phyloP scores from a whole-genome alignment of 2,113 vertebrate species.

The Xiphias gladius region DNA sequence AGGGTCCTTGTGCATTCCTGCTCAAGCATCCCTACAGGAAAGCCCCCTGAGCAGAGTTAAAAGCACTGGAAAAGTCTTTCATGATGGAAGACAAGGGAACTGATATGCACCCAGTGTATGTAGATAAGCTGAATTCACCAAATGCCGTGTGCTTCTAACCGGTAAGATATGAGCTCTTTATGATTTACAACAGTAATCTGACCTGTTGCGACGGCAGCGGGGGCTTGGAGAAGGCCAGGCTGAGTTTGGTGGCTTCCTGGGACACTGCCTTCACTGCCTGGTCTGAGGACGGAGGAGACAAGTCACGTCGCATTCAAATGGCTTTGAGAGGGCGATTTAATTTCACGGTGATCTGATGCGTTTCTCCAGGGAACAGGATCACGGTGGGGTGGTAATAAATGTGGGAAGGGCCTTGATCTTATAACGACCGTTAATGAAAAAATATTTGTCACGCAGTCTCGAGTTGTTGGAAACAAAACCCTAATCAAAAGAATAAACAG shows the following conservation, averaged over 20 bases:
- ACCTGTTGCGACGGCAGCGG: constrained; percentile 88
- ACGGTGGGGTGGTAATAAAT: background rate
- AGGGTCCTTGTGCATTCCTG: too few species aligned
- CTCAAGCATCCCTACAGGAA: too few species aligned
- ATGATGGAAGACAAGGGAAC: background rate
- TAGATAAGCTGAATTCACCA: background rate
- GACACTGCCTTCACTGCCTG: constrained; percentile 87
- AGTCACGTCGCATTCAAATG: background rate
- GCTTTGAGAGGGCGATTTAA: background rate
- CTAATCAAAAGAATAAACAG: too few species aligned
- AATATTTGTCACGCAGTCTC: background rate
- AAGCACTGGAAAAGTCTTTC: too few species aligned
- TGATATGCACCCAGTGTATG: background rate
- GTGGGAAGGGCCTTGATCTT: background rate
- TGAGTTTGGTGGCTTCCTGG: constrained; percentile 92
- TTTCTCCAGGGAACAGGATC: background rate
- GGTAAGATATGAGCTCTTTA: background rate
- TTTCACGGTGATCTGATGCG: background rate
- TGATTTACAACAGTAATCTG: background rate
- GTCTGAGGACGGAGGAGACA: constrained; percentile 75
- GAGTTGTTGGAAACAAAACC: too few species aligned
- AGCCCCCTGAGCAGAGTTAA: too few species aligned
- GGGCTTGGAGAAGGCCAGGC: constrained; percentile 87
- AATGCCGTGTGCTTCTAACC: background rate
- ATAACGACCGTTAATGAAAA: background rate